A percentile compares a stretch with the other conserved stretches of the same genome.
These are phyloP conservation scores for Coregonus sp. DNA, from an alignment of 2,797 vertebrate species.

Conservation along the genomic window DNA sequence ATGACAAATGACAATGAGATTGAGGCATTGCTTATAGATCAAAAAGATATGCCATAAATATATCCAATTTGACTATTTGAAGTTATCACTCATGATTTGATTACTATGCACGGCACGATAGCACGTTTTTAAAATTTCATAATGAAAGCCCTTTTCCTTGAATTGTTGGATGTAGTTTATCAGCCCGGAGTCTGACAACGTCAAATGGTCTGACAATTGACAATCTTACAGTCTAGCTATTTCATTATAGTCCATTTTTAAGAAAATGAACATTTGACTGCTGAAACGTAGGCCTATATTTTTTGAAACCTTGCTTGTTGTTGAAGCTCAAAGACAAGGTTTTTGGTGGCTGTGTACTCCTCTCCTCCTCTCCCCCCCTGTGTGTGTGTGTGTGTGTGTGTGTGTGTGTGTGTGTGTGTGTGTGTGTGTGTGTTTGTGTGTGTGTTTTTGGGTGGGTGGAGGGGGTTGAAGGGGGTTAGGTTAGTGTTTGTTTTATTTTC, in stretches of 20 bases:
- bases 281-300: constrained; percentile 2
- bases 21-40: constrained; percentile 65
- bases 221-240: constrained; percentile 23
- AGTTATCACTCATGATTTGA: constrained; percentile 47
- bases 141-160: constrained; percentile 44
- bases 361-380: constrained; percentile 34
- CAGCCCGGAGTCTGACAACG: constrained; percentile 29
- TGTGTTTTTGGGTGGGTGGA: constrained; percentile 31
- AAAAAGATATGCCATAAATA: constrained; percentile 68
- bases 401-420: constrained; percentile 26
- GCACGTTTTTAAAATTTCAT: constrained; percentile 36
- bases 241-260: not conserved
- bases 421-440: constrained; percentile 22
- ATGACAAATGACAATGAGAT: constrained; percentile 73
- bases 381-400: constrained; percentile 23
- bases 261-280: not conserved
- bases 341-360: constrained; percentile 24
- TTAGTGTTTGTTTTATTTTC: constrained; percentile 69
- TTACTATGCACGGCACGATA: constrained; percentile 46
- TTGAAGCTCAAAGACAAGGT: constrained; percentile 5
- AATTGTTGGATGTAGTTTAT: constrained; percentile 46
- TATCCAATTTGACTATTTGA: constrained; percentile 57
- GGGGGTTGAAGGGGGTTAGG: constrained; percentile 30
- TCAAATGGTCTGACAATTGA: constrained; percentile 41
- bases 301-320: not conserved